Percentiles rank a stretch among this genome's conserved stretches.
Evolutionary conservation across 2,888 invertebrate species (phyloP).

Genomic region (Emmelina monodactyla): DNA sequence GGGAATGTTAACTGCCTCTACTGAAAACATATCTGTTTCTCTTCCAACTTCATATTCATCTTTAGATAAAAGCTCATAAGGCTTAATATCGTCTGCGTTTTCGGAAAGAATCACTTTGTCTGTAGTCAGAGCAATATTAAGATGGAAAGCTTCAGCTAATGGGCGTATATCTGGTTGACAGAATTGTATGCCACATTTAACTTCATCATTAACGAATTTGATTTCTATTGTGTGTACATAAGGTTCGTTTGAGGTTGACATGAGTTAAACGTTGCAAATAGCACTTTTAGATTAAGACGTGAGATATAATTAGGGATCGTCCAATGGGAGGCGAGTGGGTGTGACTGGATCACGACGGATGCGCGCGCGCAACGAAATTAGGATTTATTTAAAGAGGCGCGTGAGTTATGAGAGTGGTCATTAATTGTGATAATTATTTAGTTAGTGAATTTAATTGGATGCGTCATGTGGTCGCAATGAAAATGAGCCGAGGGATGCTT

Average conservation of each 20-base stretch:
- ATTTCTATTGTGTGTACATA: constrained; percentile 11
- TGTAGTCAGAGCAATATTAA: constrained; percentile 34
- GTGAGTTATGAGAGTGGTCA: constrained; percentile 49
- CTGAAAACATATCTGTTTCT: constrained; percentile 39
- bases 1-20: constrained; percentile 52
- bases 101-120: constrained; percentile 8
- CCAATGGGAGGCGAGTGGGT: constrained; percentile 48
- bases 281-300: constrained; percentile 36
- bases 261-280: constrained; percentile 57
- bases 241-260: constrained; percentile 19
- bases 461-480: constrained; percentile 30
- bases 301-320: constrained; percentile 55
- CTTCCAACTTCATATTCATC: constrained; percentile 13
- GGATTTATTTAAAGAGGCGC: constrained; percentile 46
- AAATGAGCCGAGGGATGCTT: constrained; percentile 1
- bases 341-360: constrained; percentile 25
- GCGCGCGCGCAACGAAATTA: constrained; percentile 43
- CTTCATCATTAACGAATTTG: constrained; percentile 8
- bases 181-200: constrained; percentile 36
- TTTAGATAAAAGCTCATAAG: constrained; percentile 20
- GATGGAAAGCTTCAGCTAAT: constrained; percentile 56
- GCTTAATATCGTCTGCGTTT: constrained; percentile 22
- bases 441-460: constrained; percentile 55
- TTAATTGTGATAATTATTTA: constrained; percentile 66
- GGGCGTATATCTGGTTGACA: constrained; percentile 60